Conservation (phyloP, 2,113 vertebrate genomes). For the Pimephales promelas region DNA sequence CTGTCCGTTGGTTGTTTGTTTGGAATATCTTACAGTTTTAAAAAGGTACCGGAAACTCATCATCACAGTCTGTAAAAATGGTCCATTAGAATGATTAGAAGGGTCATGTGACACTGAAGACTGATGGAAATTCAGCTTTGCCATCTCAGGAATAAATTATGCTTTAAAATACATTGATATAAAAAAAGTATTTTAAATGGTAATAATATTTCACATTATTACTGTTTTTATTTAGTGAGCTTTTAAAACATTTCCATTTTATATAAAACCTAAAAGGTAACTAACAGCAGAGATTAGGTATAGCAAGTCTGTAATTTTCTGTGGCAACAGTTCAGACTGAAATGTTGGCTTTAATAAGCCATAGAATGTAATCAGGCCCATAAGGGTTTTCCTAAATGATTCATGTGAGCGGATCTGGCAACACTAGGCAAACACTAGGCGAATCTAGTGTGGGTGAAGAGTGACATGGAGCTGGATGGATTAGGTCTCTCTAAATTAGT, state of each 20-base stretch:
- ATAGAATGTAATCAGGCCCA: slow-evolving; percentile 3
- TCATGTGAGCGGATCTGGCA: background rate
- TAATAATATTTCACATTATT: background rate
- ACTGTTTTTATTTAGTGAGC: background rate
- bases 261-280: background rate
- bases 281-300: background rate
- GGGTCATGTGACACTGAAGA: background rate
- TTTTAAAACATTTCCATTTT: background rate
- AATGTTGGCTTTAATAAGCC: slow-evolving; percentile 7
- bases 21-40: background rate
- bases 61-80: too few relatives aligned
- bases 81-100: background rate
- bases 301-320: background rate
- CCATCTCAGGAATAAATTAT: background rate
- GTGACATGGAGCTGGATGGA: slow-evolving; percentile 17
- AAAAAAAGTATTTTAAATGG: background rate
- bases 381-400: slow-evolving; percentile 1
- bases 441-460: slow-evolving; percentile 10
- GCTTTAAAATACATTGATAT: background rate
- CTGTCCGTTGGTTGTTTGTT: too few relatives aligned
- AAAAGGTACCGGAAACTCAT: background rate
- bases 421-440: background rate
- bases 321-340: background rate
- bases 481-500: slow-evolving; percentile 2
- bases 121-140: background rate